These are phyloP conservation scores for Monodelphis domestica DNA, from an alignment of 2,797 vertebrate genomes.

Conservation along the genomic window DNA sequence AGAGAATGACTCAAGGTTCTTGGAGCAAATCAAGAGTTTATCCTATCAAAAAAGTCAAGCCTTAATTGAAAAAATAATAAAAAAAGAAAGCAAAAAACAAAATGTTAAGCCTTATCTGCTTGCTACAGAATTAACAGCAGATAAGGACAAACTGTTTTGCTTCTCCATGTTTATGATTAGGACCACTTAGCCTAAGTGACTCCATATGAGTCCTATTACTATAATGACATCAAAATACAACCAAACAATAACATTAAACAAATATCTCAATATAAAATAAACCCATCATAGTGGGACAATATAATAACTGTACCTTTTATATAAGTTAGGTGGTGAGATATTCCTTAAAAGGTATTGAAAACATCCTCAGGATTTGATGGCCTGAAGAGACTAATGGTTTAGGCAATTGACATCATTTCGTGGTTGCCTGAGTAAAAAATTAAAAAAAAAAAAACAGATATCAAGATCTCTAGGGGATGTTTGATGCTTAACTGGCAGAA, in stretches of 20 bases:
- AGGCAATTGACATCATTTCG: neutral
- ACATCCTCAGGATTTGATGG: neutral
- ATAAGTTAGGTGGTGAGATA: neutral
- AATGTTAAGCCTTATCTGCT: neutral
- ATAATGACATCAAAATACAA: neutral
- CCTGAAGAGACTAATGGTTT: neutral
- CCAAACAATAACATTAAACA: neutral
- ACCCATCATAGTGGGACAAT: neutral
- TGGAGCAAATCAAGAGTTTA: neutral
- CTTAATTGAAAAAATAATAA: no score
- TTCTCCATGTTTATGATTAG: neutral
- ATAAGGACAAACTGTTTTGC: neutral
- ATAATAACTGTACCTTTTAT: neutral
- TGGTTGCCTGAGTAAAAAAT: neutral
- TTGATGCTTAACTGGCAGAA: neutral
- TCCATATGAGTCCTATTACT: neutral
- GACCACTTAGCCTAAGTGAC: neutral
- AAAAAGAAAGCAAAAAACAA: no score
- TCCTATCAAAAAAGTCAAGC: neutral
- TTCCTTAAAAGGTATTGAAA: neutral
- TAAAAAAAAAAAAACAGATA: neutral
- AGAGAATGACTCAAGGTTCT: neutral
- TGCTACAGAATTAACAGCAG: neutral
- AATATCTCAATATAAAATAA: neutral
- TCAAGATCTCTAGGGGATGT: neutral